Base-by-base conservation (phyloP, 53 echinoderm and acorn worm species). In the Antedon mediterranea region DNA sequence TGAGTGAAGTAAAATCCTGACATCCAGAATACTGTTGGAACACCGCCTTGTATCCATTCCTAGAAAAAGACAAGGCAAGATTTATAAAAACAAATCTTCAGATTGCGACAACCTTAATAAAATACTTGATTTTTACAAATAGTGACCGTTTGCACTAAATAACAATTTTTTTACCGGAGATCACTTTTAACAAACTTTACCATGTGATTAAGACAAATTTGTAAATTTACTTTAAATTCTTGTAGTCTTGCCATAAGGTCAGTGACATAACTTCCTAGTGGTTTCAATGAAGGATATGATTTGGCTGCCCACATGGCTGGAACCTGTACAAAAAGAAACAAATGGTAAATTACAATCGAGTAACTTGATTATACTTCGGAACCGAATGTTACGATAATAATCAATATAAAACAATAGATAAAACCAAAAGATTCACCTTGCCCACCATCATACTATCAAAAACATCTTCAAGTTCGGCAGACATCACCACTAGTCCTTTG, bases 381-480 rank as follows among this genome's bases (percentile, higher is more conserved):
- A 41, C 13, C 57, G 57, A 26, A 57, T 2, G 57, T n/a, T n/a
- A n/a, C n/a, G n/a, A n/a, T n/a, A n/a, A n/a, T n/a, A n/a, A n/a
- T n/a, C n/a, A n/a, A n/a, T n/a, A n/a, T 26, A 18, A 15, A 57
- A 11, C 1, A 57, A 57, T n/a, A 11, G 9, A 57, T 57, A 57
- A 57, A 18, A 57, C 57, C 2, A 57, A 57, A 23, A 11, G 23
- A 0, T 74, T 30, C 43, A 97, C 97, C 90, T 92, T 92, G 20
- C 95, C 97, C 28, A 92, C 97, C 97, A 97, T 89, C 97, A 97
- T 97, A 73, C 95, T 97, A 43, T 92, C 92, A 88, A 97, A 90
- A 75, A 97, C 92, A 73, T 97, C 92, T 73, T 97, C 97, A 30
- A 97, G 86, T 33, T 97, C 97, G 23, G 92, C 82, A 29, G 97